A percentile compares a stretch with the other conserved stretches of the same genome.
Conservation (phyloP, 2,888 invertebrate species). For the Tuberolachnus salignus region DNA sequence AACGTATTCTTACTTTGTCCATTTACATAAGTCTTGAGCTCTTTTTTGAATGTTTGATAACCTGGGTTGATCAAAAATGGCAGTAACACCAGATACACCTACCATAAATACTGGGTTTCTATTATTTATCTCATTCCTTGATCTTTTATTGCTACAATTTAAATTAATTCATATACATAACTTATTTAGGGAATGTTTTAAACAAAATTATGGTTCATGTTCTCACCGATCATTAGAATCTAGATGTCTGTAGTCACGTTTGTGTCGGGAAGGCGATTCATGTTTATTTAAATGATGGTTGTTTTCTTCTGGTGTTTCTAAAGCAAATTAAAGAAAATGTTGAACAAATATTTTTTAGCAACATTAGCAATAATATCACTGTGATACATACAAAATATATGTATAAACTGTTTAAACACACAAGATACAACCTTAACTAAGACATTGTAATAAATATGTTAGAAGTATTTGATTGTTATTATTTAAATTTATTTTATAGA, state of each 20-base stretch:
- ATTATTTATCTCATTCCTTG: constrained; percentile 60
- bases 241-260: constrained; percentile 19
- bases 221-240: constrained; percentile 40
- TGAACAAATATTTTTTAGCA: no score
- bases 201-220: constrained; percentile 35
- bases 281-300: constrained; percentile 26
- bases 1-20: constrained; percentile 67
- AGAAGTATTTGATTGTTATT: no score
- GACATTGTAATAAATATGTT: no score
- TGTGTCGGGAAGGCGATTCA: constrained; percentile 33
- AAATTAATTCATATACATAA: constrained; percentile 66
- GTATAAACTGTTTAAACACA: no score
- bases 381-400: no score
- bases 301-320: constrained; percentile 40
- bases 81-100: constrained; percentile 79
- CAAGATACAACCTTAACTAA: no score
- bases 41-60: constrained; percentile 74
- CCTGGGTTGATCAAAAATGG: constrained; percentile 70
- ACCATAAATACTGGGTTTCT: constrained; percentile 82
- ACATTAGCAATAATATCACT: no score
- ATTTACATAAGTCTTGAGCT: constrained; percentile 80
- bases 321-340: background rate
- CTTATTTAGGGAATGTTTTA: background rate
- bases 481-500: no score
- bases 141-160: constrained; percentile 65